Base-by-base conservation (phyloP, 2,113 vertebrate species). In the Stigmatopora nigra region DNA sequence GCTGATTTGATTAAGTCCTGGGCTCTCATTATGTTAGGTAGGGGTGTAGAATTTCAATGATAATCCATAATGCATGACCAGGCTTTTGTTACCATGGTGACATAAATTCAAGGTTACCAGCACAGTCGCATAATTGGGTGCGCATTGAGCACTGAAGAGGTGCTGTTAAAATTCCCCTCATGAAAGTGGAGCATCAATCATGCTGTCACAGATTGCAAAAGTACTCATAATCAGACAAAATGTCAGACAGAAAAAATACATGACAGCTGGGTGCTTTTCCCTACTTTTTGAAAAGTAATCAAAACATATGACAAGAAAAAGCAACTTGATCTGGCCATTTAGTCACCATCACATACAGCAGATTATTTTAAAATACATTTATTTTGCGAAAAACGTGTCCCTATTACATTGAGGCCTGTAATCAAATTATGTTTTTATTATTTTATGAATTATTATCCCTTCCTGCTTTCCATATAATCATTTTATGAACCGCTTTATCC, bases 31-130 rank as follows among this genome's bases (percentile, higher is more conserved):
- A 97, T 98, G 93, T 94, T 94, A 96, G 93, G 94, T 95, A 94
- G 94, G 94, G 93, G 96, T 97, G 95, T 95, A 96, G 95, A 98
- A 99, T 99, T 98, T 98, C 95, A 98, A 98, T 97, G 95, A 95
- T 97, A 95, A 99, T 98, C 94, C 95, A 99, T 98, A 98, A 99
- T 99, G 96, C 97, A 98, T 99, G 94, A 97, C 95, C 94, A 92
- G 93, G 93, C 92, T 92, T 93, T 87, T 95, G 95, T 98, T 90
- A 63, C 94, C 93, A 98, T 99, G 93, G 95, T 89, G 95, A 99
- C 97, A 97, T 97, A 99, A 98, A 98, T 98, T 99, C 97, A 99
- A 99, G 97, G 97, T 99, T 99, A 98, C 95, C 90, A 91, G 94
- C 95, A 93, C 94, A 94, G 95, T 95, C 89, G 92, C 96, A 96